Evolutionary conservation across 2,888 invertebrate species (phyloP).

Genomic region (Matsumyia berberina): DNA sequence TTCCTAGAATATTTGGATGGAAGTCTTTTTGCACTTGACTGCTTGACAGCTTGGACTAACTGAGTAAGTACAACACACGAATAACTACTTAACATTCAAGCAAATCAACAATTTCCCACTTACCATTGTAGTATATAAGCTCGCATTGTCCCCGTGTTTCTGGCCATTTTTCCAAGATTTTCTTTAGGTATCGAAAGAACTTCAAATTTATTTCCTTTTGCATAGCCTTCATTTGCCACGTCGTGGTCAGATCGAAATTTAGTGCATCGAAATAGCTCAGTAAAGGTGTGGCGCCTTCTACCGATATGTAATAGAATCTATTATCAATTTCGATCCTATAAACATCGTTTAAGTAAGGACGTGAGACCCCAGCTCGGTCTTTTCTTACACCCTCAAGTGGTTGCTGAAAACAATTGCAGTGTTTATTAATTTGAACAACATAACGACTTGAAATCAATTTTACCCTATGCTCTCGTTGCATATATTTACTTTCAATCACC

Average conservation of each 20-base stretch:
- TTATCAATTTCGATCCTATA: conserved; percentile 79
- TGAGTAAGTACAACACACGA: too few species aligned
- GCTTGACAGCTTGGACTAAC: too few species aligned
- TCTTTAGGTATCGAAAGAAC: conserved; percentile 80
- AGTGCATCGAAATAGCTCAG: conserved; percentile 81
- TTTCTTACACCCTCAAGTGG: conserved; percentile 78
- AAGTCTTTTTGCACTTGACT: too few species aligned
- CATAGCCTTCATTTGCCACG: conserved; percentile 81
- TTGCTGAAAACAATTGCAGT: conserved; percentile 68
- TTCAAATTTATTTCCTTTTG: conserved; percentile 81
- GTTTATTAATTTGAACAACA: neutral
- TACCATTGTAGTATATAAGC: conserved; percentile 80
- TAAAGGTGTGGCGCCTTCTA: conserved; percentile 83
- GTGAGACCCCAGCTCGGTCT: conserved; percentile 81
- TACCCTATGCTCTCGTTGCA: conserved; percentile 78
- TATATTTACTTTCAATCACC: conserved; percentile 78
- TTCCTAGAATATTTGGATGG: too few species aligned
- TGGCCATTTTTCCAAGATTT: conserved; percentile 79
- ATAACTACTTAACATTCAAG: too few species aligned
- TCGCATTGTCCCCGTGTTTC: conserved; percentile 80
- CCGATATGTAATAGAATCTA: conserved; percentile 79
- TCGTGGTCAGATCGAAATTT: conserved; percentile 77
- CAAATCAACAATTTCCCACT: conserved; percentile 18
- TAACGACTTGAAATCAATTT: neutral
- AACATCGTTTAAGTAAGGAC: conserved; percentile 81